Evolutionary conservation across 2,113 vertebrate species (phyloP).

Genomic region (Xyrauchen texanus): DNA sequence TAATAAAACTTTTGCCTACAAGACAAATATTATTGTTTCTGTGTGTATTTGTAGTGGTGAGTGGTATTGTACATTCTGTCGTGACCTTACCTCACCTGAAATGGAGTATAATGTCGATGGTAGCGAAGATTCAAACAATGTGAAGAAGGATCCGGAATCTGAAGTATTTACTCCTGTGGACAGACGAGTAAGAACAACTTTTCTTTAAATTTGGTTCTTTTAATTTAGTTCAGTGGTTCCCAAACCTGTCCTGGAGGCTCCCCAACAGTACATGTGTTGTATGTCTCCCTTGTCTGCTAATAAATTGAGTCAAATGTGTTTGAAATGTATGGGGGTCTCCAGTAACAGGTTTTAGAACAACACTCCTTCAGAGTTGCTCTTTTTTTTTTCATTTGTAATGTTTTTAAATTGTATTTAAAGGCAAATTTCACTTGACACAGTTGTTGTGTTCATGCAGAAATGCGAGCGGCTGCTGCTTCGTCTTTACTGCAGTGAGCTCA

Average conservation of each 20-base stretch:
- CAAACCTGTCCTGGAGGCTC: too few species aligned
- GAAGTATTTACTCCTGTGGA: conserved; percentile 70
- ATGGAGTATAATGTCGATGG: conserved; percentile 84
- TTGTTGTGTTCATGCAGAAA: conserved; percentile 71
- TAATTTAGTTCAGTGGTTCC: too few species aligned
- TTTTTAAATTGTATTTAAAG: too few species aligned
- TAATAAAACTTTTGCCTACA: too few species aligned
- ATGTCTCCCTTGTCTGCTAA: too few species aligned
- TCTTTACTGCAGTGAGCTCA: conserved; percentile 91
- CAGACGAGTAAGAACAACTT: conserved; percentile 76
- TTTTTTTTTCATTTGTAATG: too few species aligned
- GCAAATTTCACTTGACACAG: neutral
- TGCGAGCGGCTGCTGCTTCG: conserved; percentile 90
- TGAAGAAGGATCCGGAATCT: conserved; percentile 56
- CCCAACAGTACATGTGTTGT: too few species aligned
- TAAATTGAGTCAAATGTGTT: too few species aligned
- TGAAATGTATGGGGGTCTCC: too few species aligned
- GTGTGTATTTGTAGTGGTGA: conserved; percentile 81
- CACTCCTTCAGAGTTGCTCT: too few species aligned
- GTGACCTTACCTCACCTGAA: conserved; percentile 83
- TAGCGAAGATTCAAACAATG: conserved; percentile 52
- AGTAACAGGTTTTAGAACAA: too few species aligned
- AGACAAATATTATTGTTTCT: neutral
- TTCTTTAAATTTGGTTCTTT: too few species aligned
- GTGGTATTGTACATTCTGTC: conserved; percentile 93